Conservation (phyloP, 2,797 vertebrate species). For the Sparus aurata region DNA sequence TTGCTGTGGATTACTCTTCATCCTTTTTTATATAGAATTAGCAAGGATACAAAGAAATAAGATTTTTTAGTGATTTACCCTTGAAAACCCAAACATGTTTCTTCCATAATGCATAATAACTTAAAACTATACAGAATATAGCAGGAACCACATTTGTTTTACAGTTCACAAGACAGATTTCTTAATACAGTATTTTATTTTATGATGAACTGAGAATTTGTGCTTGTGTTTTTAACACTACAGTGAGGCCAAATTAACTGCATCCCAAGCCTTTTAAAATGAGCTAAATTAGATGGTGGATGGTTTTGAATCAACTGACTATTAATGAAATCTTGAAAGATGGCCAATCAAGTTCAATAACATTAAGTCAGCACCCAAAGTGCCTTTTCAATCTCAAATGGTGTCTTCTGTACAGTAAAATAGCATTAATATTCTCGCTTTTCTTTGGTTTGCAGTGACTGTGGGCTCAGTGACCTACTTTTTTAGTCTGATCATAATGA, state of each 20-base stretch:
- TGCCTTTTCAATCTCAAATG: background rate
- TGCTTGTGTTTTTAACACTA: background rate
- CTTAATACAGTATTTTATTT: background rate
- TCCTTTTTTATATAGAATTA: background rate
- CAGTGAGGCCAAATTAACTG: background rate
- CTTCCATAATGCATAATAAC: background rate
- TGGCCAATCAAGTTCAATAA: background rate
- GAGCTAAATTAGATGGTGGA: background rate
- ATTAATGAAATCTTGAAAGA: conserved; percentile 3
- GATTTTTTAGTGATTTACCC: background rate
- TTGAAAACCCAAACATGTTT: background rate
- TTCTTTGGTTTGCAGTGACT: background rate
- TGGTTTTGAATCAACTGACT: background rate
- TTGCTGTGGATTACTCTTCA: background rate
- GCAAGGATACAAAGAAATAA: background rate
- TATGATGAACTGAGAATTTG: background rate
- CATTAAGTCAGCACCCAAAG: background rate
- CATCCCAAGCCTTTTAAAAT: background rate
- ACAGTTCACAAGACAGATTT: background rate
- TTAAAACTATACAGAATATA: background rate
- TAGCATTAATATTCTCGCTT: background rate
- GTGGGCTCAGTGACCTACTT: background rate
- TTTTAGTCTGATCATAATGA: background rate
- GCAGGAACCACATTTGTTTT: background rate
- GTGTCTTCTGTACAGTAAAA: background rate